These are phyloP conservation scores for Tamias sibiricus DNA, from an alignment of 2,113 vertebrate species.

Conservation along the genomic window DNA sequence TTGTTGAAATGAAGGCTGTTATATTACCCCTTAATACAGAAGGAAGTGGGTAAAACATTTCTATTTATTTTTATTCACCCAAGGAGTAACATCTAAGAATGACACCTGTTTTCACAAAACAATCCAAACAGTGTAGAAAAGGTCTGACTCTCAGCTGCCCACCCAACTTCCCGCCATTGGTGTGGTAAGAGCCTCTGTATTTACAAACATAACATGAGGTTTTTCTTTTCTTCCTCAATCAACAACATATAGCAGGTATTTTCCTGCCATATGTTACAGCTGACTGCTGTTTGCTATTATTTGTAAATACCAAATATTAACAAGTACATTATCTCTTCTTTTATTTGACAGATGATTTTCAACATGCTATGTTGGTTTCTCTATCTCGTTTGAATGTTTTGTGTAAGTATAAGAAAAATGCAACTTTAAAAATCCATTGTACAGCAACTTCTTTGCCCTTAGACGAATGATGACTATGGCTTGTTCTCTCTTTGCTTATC, in stretches of 20 bases:
- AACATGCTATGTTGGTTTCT: not conserved
- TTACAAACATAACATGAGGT: not conserved
- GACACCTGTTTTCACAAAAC: not conserved
- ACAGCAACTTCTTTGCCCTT: not conserved
- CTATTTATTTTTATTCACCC: not conserved
- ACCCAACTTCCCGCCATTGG: not conserved
- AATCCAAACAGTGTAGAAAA: not conserved
- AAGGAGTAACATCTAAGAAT: not conserved
- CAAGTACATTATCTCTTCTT: not conserved
- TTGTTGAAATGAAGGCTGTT: not conserved
- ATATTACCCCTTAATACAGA: not conserved
- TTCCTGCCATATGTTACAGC: not conserved
- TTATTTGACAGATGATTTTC: not conserved
- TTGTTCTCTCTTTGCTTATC: not conserved
- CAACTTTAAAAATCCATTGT: not conserved
- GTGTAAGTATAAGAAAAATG: not conserved
- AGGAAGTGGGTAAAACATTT: not conserved
- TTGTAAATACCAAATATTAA: not conserved
- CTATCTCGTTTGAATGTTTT: not conserved
- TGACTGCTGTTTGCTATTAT: not conserved
- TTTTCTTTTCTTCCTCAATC: slow-evolving; percentile 5
- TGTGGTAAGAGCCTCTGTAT: not conserved
- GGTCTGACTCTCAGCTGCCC: not conserved
- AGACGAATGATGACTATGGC: not conserved
- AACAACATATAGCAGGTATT: not conserved